phyloP scores from a whole-genome alignment of 1,140 invertebrate genomes.

The Arion vulgaris region DNA sequence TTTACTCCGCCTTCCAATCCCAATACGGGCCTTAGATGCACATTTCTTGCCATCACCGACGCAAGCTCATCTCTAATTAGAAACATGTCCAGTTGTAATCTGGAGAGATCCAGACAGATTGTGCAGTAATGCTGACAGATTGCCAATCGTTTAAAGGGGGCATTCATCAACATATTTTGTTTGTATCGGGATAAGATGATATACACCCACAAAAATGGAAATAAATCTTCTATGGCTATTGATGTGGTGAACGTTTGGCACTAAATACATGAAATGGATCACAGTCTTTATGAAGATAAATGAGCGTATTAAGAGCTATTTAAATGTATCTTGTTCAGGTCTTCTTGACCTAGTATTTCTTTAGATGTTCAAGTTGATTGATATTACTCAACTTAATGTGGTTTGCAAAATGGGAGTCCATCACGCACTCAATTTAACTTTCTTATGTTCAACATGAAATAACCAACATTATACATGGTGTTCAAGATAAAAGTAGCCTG shows the following conservation, averaged over 20 bases:
- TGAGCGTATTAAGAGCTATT: not conserved
- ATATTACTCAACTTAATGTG: too few species aligned
- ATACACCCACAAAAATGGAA: not conserved
- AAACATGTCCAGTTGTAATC: not conserved
- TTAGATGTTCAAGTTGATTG: too few species aligned
- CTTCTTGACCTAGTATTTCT: not conserved
- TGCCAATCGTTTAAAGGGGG: not conserved
- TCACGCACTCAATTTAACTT: too few species aligned
- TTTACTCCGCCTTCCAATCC: too few species aligned
- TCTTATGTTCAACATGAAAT: too few species aligned
- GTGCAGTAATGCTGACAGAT: not conserved
- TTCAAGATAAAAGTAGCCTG: too few species aligned
- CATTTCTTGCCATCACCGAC: too few species aligned
- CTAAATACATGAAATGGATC: not conserved
- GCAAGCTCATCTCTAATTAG: not conserved
- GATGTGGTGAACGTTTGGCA: not conserved
- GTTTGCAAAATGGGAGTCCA: too few species aligned
- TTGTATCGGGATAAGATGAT: not conserved
- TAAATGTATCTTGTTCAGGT: not conserved
- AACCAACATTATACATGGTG: too few species aligned
- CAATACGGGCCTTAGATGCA: too few species aligned
- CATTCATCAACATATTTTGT: not conserved
- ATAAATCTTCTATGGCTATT: not conserved
- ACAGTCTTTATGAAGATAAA: not conserved
- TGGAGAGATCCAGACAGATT: not conserved